These are phyloP conservation scores for Anticlea derivata DNA, from an alignment of 2,888 invertebrate species.

Conservation along the genomic window DNA sequence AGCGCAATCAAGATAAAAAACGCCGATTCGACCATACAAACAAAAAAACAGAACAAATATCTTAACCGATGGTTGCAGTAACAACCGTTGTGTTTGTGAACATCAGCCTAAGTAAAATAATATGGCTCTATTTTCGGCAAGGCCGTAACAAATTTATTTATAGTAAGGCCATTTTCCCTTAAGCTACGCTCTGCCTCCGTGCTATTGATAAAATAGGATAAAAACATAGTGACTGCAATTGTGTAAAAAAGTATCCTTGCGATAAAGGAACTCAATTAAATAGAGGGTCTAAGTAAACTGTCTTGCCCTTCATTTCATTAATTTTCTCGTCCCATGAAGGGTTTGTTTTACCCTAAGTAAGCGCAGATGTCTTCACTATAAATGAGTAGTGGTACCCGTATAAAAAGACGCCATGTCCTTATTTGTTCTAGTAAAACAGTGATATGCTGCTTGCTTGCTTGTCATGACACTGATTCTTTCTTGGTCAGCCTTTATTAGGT, in stretches of 20 bases:
- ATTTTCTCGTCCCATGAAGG: slow-evolving; percentile 5
- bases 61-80: neutral
- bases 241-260: neutral
- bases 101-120: neutral
- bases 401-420: too few species aligned
- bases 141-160: neutral
- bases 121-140: neutral
- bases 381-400: too few species aligned
- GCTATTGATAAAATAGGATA: neutral
- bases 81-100: neutral
- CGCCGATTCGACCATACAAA: too few species aligned
- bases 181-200: neutral
- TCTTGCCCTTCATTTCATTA: slow-evolving; percentile 4
- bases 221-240: neutral
- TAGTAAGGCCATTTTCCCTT: neutral
- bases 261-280: slow-evolving; percentile 4
- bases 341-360: neutral
- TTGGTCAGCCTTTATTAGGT: too few species aligned
- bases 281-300: slow-evolving; percentile 4
- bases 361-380: neutral
- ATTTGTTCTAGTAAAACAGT: too few species aligned
- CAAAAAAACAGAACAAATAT: too few species aligned
- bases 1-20: too few species aligned
- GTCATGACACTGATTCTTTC: too few species aligned
- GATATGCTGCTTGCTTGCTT: too few species aligned